A percentile compares a stretch with the other conserved stretches of the same genome.
phyloP scores from a whole-genome alignment of 2,888 invertebrate species.

The Tetranychus piercei region DNA sequence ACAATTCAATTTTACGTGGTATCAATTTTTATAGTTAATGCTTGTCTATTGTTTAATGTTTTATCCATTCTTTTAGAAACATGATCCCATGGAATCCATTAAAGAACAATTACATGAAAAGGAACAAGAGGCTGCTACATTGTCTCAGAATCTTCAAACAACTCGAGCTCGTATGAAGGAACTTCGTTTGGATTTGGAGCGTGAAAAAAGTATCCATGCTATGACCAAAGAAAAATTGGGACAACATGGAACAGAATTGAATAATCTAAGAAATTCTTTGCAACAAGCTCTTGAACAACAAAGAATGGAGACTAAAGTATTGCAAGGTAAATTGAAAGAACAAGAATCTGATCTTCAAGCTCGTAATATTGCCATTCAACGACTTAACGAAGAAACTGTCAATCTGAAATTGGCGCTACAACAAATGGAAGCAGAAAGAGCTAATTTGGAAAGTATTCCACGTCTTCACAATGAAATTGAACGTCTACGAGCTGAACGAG shows the following conservation, averaged over 20 bases:
- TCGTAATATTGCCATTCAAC: slow-evolving; percentile 1
- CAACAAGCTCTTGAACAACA: slow-evolving; percentile 9
- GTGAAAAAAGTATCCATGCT: slow-evolving; percentile 44
- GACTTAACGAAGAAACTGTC: slow-evolving; percentile 11
- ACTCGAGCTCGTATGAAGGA: slow-evolving; percentile 60
- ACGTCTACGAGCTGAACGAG: slow-evolving; percentile 23
- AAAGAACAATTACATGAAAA: slow-evolving; percentile 65
- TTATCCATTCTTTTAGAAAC: slow-evolving; percentile 33
- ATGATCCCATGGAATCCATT: slow-evolving; percentile 42
- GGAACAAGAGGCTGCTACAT: slow-evolving; percentile 36
- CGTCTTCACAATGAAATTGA: slow-evolving; percentile 22
- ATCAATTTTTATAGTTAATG: not conserved
- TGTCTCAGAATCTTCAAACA: slow-evolving; percentile 41
- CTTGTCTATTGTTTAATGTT: not conserved
- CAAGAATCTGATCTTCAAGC: not conserved
- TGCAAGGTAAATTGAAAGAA: not conserved
- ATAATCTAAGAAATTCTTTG: slow-evolving; percentile 1
- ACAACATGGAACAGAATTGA: not conserved
- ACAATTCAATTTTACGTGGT: too few relatives aligned
- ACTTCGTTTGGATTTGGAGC: slow-evolving; percentile 48
- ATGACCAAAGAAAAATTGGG: slow-evolving; percentile 4
- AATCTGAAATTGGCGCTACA: not conserved
- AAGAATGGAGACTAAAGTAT: not conserved
- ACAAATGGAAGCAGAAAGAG: slow-evolving; percentile 1
- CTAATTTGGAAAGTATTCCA: slow-evolving; percentile 13